These are phyloP conservation scores for Tamandua tetradactyla DNA, from an alignment of 2,797 vertebrate species.

Conservation along the genomic window DNA sequence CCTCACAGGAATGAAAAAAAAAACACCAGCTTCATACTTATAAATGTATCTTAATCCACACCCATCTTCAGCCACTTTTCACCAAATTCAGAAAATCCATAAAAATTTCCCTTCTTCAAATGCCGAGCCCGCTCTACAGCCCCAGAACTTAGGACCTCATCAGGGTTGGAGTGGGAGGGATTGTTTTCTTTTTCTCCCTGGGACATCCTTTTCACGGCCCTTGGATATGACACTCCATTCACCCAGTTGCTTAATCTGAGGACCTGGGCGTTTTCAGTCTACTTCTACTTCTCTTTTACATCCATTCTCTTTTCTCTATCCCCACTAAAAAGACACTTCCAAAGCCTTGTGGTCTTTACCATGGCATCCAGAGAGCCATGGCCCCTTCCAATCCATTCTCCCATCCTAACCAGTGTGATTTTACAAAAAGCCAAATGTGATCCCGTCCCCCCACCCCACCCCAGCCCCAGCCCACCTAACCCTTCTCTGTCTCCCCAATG, in stretches of 20 bases:
- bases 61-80: neutral
- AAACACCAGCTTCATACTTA: neutral
- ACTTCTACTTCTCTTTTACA: neutral
- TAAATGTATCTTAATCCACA: neutral
- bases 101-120: neutral
- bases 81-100: neutral
- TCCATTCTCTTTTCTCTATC: no score
- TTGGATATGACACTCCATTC: neutral
- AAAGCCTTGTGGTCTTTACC: neutral
- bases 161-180: rapidly evolving
- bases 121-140: neutral
- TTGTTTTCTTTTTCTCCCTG: neutral
- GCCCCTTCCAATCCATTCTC: neutral
- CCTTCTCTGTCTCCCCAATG: neutral
- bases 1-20: neutral
- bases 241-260: neutral
- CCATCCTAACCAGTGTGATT: neutral
- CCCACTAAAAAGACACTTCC: neutral
- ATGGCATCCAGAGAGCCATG: neutral
- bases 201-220: neutral
- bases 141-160: neutral
- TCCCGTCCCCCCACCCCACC: neutral
- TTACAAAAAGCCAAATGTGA: neutral
- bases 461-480: no score
- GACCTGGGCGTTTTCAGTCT: neutral